A percentile compares a stretch with the other conserved stretches of the same genome.
Conservation (phyloP, 2,797 vertebrate genomes). For the Carapus acus region DNA sequence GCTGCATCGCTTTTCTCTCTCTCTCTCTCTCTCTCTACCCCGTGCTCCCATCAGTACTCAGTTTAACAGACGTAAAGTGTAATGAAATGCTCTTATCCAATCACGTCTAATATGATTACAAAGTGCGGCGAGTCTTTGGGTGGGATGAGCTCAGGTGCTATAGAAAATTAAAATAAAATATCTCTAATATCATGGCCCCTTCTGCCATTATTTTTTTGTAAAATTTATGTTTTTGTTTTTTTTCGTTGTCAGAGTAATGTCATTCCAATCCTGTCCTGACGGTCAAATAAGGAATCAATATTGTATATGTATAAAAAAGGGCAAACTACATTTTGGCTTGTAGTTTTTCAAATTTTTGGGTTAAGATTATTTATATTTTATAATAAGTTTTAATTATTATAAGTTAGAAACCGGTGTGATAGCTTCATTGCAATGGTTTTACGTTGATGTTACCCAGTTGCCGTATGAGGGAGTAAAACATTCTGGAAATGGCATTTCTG, state of each 20-base stretch:
- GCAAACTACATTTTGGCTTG: too few species aligned
- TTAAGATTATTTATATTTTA: too few species aligned
- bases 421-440: not conserved
- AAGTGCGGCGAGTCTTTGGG: conserved; percentile 2
- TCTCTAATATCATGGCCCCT: conserved; percentile 7
- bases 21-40: not conserved
- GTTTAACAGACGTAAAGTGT: conserved; percentile 20
- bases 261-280: conserved; percentile 36
- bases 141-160: conserved; percentile 15
- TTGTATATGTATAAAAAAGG: too few species aligned
- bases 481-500: not conserved
- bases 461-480: not conserved
- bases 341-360: too few species aligned
- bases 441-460: not conserved
- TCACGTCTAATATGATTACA: conserved; percentile 22
- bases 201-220: conserved; percentile 2
- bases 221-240: too few species aligned
- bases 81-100: conserved; percentile 14
- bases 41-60: conserved; percentile 20
- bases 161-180: conserved; percentile 10
- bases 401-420: too few species aligned
- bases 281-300: conserved; percentile 51
- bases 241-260: conserved; percentile 46
- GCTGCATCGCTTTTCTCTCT: conserved; percentile 24
- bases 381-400: too few species aligned